Evolutionary conservation across 2,113 vertebrate genomes (phyloP).

Genomic region (Pao palembangensis): DNA sequence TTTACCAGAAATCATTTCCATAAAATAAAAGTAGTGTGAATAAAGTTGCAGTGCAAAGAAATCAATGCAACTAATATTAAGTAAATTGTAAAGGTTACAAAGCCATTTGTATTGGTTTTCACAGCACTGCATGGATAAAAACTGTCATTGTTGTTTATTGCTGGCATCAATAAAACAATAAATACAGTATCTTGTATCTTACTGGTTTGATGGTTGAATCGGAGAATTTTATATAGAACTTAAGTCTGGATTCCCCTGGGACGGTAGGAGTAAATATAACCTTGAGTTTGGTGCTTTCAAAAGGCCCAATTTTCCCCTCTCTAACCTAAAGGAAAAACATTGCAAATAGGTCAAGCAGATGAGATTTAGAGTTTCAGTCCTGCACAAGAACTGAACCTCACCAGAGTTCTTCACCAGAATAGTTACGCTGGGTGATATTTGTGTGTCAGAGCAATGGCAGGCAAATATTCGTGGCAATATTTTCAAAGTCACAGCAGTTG

Average conservation of each 20-base stretch:
- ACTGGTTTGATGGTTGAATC: constrained; percentile 77
- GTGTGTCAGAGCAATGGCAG: too few species aligned
- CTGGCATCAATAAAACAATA: not conserved
- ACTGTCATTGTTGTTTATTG: not conserved
- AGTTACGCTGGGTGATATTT: not conserved
- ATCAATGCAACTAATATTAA: too few species aligned
- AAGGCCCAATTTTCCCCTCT: constrained; percentile 80
- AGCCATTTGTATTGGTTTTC: not conserved
- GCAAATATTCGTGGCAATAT: not conserved
- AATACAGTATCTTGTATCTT: constrained; percentile 59
- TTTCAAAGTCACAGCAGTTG: not conserved
- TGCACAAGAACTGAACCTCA: not conserved
- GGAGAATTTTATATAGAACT: constrained; percentile 80
- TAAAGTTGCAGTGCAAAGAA: not conserved
- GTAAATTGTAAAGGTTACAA: not conserved
- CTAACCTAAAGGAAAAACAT: constrained; percentile 62
- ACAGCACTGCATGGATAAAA: not conserved
- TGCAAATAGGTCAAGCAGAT: not conserved
- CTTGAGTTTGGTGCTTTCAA: constrained; percentile 80
- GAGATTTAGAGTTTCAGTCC: not conserved
- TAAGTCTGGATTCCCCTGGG: constrained; percentile 72
- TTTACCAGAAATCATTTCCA: not conserved
- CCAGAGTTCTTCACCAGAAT: not conserved
- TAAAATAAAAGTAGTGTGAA: not conserved
- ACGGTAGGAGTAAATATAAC: constrained; percentile 80